These are phyloP conservation scores for Phthorimaea operculella DNA, from an alignment of 1,140 invertebrate genomes.

Conservation along the genomic window DNA sequence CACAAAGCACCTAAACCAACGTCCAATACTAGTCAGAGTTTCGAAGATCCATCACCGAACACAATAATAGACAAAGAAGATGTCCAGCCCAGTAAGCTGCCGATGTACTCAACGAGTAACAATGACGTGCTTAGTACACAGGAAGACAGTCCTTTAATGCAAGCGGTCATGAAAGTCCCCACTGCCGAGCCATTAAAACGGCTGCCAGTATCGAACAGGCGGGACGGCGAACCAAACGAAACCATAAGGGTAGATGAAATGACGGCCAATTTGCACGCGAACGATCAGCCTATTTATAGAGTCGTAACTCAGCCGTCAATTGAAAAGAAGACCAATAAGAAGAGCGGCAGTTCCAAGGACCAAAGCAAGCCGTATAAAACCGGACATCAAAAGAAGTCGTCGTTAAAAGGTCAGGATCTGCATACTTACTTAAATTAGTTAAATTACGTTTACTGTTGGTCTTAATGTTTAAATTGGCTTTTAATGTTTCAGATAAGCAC, in stretches of 20 bases:
- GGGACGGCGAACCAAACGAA: slow-evolving; percentile 50
- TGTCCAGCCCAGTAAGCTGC: slow-evolving; percentile 42
- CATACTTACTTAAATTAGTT: not conserved
- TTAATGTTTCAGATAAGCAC: slow-evolving; percentile 45
- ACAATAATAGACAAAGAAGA: slow-evolving; percentile 33
- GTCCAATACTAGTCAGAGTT: slow-evolving; percentile 16
- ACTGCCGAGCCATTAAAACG: slow-evolving; percentile 42
- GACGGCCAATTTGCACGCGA: slow-evolving; percentile 59
- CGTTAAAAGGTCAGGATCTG: slow-evolving; percentile 42
- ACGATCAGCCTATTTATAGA: slow-evolving; percentile 59
- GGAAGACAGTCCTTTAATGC: slow-evolving; percentile 54
- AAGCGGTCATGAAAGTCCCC: slow-evolving; percentile 52
- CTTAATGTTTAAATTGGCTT: not conserved
- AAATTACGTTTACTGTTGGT: not conserved
- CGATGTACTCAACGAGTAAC: slow-evolving; percentile 40
- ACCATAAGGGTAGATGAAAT: slow-evolving; percentile 48
- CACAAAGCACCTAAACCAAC: slow-evolving; percentile 23
- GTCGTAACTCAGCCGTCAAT: slow-evolving; percentile 56
- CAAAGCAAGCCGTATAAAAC: slow-evolving; percentile 43
- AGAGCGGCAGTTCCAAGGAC: slow-evolving; percentile 40
- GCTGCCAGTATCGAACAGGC: slow-evolving; percentile 44
- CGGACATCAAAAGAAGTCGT: slow-evolving; percentile 56
- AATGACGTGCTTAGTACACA: slow-evolving; percentile 50
- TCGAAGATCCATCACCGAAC: slow-evolving; percentile 28
- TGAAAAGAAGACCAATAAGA: slow-evolving; percentile 53